Conservation (phyloP, 64 coral and sea anemone genomes). For the Stylophora pistillata region DNA sequence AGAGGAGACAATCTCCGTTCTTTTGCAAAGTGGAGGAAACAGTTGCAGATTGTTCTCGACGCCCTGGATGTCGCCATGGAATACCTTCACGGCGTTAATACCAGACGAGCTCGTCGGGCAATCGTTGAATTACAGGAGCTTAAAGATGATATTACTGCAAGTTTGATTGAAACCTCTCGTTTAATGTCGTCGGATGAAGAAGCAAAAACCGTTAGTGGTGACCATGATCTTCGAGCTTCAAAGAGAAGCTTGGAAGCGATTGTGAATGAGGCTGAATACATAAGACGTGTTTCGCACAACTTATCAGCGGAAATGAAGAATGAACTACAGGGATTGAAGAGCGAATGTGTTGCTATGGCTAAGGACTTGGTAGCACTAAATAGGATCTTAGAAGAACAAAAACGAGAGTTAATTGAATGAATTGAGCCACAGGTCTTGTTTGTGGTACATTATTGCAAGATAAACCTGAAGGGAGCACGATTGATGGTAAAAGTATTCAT, state of each 20-base stretch:
- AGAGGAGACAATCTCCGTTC: constrained; percentile 1
- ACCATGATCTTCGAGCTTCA: neutral
- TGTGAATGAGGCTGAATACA: neutral
- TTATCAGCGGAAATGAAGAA: constrained; percentile 34
- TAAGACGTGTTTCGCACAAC: neutral
- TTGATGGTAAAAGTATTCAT: too few species aligned
- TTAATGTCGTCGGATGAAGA: constrained; percentile 4
- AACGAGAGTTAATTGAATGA: constrained; percentile 41
- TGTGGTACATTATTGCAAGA: too few species aligned
- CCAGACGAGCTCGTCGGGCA: constrained; percentile 5
- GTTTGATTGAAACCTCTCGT: neutral
- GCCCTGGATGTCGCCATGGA: constrained; percentile 22
- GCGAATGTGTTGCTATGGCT: constrained; percentile 54
- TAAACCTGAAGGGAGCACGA: too few species aligned
- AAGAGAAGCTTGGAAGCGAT: constrained; percentile 18
- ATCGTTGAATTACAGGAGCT: constrained; percentile 19
- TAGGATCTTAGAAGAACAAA: constrained; percentile 43
- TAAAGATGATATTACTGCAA: constrained; percentile 8
- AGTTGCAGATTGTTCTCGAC: constrained; percentile 7
- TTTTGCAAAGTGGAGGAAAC: constrained; percentile 25
- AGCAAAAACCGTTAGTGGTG: neutral
- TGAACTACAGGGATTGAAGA: constrained; percentile 45
- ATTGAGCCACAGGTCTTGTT: too few species aligned
- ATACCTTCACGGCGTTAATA: neutral
- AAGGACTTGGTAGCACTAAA: constrained; percentile 63